Evolutionary conservation across 1,140 invertebrate genomes (phyloP).

Genomic region (Caenorhabditis brenneri): DNA sequence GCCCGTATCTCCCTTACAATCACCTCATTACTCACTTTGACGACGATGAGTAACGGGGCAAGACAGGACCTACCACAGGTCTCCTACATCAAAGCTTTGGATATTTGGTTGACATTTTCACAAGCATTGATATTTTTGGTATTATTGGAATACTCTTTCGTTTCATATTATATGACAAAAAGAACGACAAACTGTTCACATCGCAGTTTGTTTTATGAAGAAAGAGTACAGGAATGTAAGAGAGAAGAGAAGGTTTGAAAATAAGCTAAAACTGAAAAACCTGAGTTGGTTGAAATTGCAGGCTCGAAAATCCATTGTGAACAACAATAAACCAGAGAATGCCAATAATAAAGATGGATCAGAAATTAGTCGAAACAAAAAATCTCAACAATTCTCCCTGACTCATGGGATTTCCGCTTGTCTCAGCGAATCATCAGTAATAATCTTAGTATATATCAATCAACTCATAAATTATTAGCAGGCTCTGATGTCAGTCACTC

Average conservation of each 20-base stretch:
- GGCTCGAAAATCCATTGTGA: slow-evolving; percentile 16
- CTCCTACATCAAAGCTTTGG: slow-evolving; percentile 68
- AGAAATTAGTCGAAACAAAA: slow-evolving; percentile 7
- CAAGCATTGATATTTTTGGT: slow-evolving; percentile 68
- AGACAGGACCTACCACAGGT: slow-evolving; percentile 69
- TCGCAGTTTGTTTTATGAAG: slow-evolving; percentile 3
- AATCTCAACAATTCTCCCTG: slow-evolving; percentile 39
- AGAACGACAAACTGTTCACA: slow-evolving; percentile 45
- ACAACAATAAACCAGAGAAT: slow-evolving; percentile 22
- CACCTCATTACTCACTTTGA: slow-evolving; percentile 66
- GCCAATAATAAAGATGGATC: neutral
- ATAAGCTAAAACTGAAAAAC: slow-evolving; percentile 1
- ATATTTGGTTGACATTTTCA: slow-evolving; percentile 69
- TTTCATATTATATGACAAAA: slow-evolving; percentile 67
- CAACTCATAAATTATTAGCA: neutral
- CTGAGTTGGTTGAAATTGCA: neutral
- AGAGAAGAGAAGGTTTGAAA: slow-evolving; percentile 31
- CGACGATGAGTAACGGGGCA: slow-evolving; percentile 70
- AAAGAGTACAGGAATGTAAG: slow-evolving; percentile 1
- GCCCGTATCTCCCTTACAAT: slow-evolving; percentile 69
- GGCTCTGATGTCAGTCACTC: slow-evolving; percentile 56
- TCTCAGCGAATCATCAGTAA: slow-evolving; percentile 33
- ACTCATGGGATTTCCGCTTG: slow-evolving; percentile 43
- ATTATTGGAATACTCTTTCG: slow-evolving; percentile 68
- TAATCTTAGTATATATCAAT: neutral